phyloP scores from a whole-genome alignment of 2,113 vertebrate genomes.

The Periophthalmus modestus region DNA sequence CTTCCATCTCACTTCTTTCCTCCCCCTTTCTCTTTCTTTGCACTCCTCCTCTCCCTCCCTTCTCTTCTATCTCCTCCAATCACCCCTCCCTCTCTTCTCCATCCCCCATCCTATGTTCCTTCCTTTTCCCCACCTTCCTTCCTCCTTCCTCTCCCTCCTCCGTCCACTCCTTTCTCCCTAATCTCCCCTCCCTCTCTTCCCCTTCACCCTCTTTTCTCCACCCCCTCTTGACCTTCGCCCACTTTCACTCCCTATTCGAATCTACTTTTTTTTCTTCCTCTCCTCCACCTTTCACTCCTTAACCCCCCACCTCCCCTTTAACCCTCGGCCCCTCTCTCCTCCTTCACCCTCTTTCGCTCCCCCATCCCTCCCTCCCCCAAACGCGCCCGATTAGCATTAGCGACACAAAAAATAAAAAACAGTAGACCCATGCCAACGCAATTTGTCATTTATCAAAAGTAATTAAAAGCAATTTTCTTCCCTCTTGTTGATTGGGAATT shows the following conservation, averaged over 20 bases:
- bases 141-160: background rate
- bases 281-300: constrained; percentile 26
- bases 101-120: too few relatives aligned
- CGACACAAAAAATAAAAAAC: constrained; percentile 2
- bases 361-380: constrained; percentile 20
- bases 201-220: too few relatives aligned
- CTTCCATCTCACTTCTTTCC: too few relatives aligned
- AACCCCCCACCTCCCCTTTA: constrained; percentile 15
- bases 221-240: too few relatives aligned
- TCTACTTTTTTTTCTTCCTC: too few relatives aligned
- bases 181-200: too few relatives aligned
- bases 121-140: constrained; percentile 42
- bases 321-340: background rate
- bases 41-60: constrained; percentile 34
- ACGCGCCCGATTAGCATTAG: constrained; percentile 69
- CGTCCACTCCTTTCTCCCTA: constrained; percentile 32
- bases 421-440: constrained; percentile 64
- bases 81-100: constrained; percentile 63
- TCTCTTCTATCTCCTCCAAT: background rate
- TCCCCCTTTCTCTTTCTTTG: background rate
- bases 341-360: constrained; percentile 28
- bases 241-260: too few relatives aligned
- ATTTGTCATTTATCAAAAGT: constrained; percentile 83
- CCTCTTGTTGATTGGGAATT: constrained; percentile 75
- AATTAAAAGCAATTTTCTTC: constrained; percentile 80